Conservation (phyloP, 2,113 vertebrate genomes). For the Paradoxurus hermaphroditus region DNA sequence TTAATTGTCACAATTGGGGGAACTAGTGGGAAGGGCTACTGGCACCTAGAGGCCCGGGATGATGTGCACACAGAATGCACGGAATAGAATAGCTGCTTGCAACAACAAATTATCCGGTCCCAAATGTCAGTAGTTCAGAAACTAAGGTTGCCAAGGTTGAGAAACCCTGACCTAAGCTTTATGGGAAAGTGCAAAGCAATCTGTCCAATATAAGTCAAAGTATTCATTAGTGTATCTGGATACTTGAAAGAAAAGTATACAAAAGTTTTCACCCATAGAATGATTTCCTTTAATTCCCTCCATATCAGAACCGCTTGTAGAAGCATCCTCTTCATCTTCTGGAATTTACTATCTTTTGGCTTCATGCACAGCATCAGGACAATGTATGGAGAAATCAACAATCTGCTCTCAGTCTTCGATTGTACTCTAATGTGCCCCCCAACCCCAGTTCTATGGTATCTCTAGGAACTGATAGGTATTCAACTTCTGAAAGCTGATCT, state of each 20-base stretch:
- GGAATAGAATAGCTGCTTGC: not conserved
- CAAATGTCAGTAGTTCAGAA: not conserved
- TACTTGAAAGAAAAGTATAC: not conserved
- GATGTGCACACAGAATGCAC: not conserved
- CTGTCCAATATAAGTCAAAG: not conserved
- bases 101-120: not conserved
- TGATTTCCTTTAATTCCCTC: constrained; percentile 22
- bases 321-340: not conserved
- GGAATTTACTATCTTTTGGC: not conserved
- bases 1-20: not conserved
- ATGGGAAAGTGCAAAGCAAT: not conserved
- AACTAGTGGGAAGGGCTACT: not conserved
- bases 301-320: not conserved
- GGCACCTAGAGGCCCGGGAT: not conserved
- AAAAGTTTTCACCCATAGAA: not conserved
- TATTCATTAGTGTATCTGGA: not conserved
- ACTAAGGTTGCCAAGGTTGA: not conserved
- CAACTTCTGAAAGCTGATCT: not conserved
- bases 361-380: not conserved
- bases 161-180: not conserved
- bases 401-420: not conserved
- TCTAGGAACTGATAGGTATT: not conserved
- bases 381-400: not conserved
- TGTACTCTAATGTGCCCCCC: not conserved
- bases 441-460: not conserved